Conservation (phyloP, 1,140 invertebrate species). For the Zaprionus nigranus region DNA sequence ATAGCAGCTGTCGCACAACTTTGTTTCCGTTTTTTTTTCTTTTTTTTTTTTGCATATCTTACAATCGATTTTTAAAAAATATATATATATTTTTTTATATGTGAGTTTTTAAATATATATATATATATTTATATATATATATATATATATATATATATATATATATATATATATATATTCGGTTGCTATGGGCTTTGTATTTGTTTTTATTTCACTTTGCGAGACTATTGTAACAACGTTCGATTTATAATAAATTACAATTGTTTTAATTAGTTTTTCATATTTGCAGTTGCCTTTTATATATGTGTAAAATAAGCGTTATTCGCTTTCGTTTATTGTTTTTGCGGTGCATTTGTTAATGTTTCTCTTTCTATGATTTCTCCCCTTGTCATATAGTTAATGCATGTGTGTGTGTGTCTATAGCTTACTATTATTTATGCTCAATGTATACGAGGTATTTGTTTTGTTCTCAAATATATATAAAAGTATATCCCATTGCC, state of each 20-base stretch:
- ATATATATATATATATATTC: slow-evolving; percentile 11
- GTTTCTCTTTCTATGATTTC: slow-evolving; percentile 12
- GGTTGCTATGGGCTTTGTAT: slow-evolving; percentile 23
- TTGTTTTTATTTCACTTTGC: slow-evolving; percentile 6
- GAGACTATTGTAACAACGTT: slow-evolving; percentile 60
- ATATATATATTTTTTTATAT: slow-evolving; percentile 49
- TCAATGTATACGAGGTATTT: slow-evolving; percentile 67
- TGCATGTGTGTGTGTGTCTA: slow-evolving; percentile 17
- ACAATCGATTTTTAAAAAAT: slow-evolving; percentile 54
- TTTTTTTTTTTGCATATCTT: slow-evolving; percentile 37
- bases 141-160: slow-evolving; percentile 35
- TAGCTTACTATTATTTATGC: slow-evolving; percentile 45
- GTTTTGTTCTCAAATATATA: slow-evolving; percentile 38
- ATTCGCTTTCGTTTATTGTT: slow-evolving; percentile 45
- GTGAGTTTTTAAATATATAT: slow-evolving; percentile 8
- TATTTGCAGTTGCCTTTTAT: slow-evolving; percentile 30
- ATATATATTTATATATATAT: slow-evolving; percentile 13
- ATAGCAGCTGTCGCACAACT: slow-evolving; percentile 51
- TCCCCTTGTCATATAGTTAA: slow-evolving; percentile 1
- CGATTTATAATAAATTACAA: slow-evolving; percentile 47
- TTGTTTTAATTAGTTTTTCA: slow-evolving; percentile 24
- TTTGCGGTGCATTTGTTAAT: slow-evolving; percentile 29
- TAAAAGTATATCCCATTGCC: slow-evolving; percentile 14
- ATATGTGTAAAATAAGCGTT: slow-evolving; percentile 61
- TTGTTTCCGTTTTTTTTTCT: slow-evolving; percentile 15